Evolutionary conservation across 2,113 vertebrate species (phyloP).

Genomic region (Arvicanthis niloticus): DNA sequence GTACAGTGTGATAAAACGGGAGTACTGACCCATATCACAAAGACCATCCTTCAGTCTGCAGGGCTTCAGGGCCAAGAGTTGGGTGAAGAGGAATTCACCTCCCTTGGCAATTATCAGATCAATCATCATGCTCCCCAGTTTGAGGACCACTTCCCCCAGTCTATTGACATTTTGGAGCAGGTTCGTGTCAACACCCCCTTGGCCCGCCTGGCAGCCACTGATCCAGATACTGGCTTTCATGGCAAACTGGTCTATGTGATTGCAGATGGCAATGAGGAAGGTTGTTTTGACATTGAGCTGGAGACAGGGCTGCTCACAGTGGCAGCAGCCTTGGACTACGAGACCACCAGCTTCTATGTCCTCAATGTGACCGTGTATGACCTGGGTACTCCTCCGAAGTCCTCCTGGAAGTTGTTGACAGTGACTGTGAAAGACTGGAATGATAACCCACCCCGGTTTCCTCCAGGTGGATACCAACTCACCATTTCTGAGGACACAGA

Average conservation of each 20-base stretch:
- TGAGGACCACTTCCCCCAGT: slow-evolving; percentile 89
- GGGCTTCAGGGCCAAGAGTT: slow-evolving; percentile 88
- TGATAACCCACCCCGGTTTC: slow-evolving; percentile 93
- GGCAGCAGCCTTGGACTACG: slow-evolving; percentile 93
- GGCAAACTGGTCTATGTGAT: slow-evolving; percentile 94
- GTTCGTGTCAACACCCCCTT: slow-evolving; percentile 89
- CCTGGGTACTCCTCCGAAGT: slow-evolving; percentile 93
- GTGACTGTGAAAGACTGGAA: slow-evolving; percentile 95
- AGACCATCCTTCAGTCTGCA: slow-evolving; percentile 93
- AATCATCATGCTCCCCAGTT: slow-evolving; percentile 94
- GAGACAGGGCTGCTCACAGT: slow-evolving; percentile 92
- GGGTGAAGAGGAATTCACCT: slow-evolving; percentile 89
- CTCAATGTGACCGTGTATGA: slow-evolving; percentile 97
- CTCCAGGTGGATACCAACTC: slow-evolving; percentile 91
- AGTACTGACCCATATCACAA: slow-evolving; percentile 91
- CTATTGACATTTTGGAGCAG: slow-evolving; percentile 92
- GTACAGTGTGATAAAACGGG: slow-evolving; percentile 94
- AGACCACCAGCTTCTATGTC: slow-evolving; percentile 93
- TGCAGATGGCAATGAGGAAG: slow-evolving; percentile 94
- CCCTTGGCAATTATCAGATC: slow-evolving; percentile 91
- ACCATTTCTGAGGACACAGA: slow-evolving; percentile 91
- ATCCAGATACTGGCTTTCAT: slow-evolving; percentile 93
- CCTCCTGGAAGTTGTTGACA: slow-evolving; percentile 94
- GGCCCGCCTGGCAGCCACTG: slow-evolving; percentile 90
- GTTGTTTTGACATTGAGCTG: slow-evolving; percentile 93